Base-by-base conservation (phyloP, 2,113 vertebrate genomes). In the Apteryx owenii region DNA sequence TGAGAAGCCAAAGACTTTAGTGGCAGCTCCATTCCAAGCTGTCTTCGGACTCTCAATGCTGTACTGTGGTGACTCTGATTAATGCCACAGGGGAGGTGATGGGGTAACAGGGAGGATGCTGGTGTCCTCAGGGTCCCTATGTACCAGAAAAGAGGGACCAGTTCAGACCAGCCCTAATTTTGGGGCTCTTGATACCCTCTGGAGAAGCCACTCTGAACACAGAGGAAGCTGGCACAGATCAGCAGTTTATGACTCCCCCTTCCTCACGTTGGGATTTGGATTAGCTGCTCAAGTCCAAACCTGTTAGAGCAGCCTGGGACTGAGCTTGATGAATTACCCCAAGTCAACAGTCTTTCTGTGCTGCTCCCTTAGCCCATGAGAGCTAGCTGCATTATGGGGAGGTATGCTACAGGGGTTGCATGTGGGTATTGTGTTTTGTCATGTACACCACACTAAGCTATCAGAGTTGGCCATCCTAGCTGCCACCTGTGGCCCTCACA, bases 401-500 rank as follows among this genome's bases (percentile, higher is more conserved):
- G 0, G 42, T 22, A 6, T 20, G 44, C 65, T 68, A 7, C 1
- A 0, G 46, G 48, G 69, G 53, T 2, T 48, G 48, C 1, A 0
- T 18, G 48, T 2, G 7, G 58, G 10, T 42, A 76, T 40, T 62
- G 25, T 16, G 8, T 21, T 80, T 20, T 19, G 16, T 69, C 81
- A 13, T 44, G 21, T 14, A 68, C 28, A 77, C 40, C 1, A 1
- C 36, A 16, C 50, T 1, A 2, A 79, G 42, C 29, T 56, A 3
- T 16, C 2, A 4, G 46, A 6, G 56, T 50, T 46, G 72, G 12
- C 25, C 42, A 62, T 10, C 33, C 60, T 53, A 26, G 40, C 46
- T 95, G n/a, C 18, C 62, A 38, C 16, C 48, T 48, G 44, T 44
- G 38, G 54, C 36, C 25, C 23, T 85, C 78, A 33, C 0, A 0